These are phyloP conservation scores for Prunella fulvescens DNA, from an alignment of 2,113 vertebrate species.

Conservation along the genomic window DNA sequence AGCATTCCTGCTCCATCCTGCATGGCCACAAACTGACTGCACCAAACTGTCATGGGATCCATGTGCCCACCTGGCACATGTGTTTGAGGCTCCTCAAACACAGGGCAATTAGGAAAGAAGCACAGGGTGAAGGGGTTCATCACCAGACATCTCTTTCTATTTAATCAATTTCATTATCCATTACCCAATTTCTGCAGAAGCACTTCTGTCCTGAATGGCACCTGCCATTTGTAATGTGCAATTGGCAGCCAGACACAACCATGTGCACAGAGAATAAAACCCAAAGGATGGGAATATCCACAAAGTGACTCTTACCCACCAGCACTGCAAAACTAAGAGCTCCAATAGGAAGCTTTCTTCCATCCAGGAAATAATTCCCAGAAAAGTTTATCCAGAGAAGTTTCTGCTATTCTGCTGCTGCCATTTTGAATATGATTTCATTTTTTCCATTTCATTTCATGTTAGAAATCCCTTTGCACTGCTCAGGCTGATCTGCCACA, in stretches of 20 bases:
- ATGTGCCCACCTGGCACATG: fast-evolving
- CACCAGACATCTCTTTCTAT: background rate
- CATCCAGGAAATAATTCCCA: background rate
- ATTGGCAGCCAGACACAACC: background rate
- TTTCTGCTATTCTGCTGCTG: background rate
- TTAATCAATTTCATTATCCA: background rate
- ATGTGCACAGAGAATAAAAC: background rate
- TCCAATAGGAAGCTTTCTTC: background rate
- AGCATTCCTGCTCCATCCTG: background rate
- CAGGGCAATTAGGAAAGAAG: background rate
- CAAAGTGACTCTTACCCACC: background rate
- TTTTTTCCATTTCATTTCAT: background rate
- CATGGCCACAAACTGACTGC: background rate
- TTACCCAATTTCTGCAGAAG: background rate
- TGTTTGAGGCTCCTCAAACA: background rate
- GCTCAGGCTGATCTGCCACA: background rate
- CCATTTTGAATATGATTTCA: background rate
- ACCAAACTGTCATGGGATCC: background rate
- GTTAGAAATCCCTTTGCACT: background rate
- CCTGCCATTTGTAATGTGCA: background rate
- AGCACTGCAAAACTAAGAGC: background rate
- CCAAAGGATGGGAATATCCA: background rate
- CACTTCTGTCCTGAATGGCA: background rate
- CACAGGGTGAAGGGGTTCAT: background rate
- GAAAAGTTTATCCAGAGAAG: background rate